phyloP scores from a whole-genome alignment of 1,140 invertebrate genomes.

The Drosophila pandora region DNA sequence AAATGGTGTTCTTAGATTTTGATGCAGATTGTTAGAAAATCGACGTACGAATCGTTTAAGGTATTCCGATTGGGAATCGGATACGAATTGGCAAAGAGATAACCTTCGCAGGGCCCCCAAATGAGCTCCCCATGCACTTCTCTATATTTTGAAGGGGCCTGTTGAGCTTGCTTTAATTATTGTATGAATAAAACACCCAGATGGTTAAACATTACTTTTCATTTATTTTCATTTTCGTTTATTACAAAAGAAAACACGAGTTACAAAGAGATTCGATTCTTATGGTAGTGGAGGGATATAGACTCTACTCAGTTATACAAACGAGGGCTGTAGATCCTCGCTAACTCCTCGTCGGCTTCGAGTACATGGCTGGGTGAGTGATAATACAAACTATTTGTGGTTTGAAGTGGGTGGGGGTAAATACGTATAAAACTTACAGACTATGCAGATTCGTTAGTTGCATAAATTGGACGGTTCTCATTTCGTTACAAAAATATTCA shows the following conservation, averaged over 20 bases:
- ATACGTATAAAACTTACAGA: slow-evolving; percentile 66
- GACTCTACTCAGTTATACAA: slow-evolving; percentile 23
- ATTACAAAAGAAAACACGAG: slow-evolving; percentile 43
- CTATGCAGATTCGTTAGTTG: slow-evolving; percentile 71
- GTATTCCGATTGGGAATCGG: too few relatives aligned
- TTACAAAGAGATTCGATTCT: slow-evolving; percentile 45
- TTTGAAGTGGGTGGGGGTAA: slow-evolving; percentile 24
- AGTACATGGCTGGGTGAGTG: slow-evolving; percentile 27
- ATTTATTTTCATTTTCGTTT: slow-evolving; percentile 47
- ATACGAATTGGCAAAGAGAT: too few relatives aligned
- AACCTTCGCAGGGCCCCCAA: too few relatives aligned
- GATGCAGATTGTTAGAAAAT: too few relatives aligned
- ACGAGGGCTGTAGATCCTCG: background rate
- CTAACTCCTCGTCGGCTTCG: slow-evolving; percentile 8
- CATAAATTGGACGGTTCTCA: slow-evolving; percentile 60
- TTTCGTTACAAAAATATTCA: slow-evolving; percentile 29
- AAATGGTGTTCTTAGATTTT: too few relatives aligned
- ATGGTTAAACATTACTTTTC: slow-evolving; percentile 26
- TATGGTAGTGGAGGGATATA: slow-evolving; percentile 42
- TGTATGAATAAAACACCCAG: background rate
- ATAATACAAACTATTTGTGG: slow-evolving; percentile 41
- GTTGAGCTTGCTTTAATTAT: too few relatives aligned
- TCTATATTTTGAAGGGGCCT: too few relatives aligned
- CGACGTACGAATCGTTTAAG: too few relatives aligned
- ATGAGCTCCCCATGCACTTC: too few relatives aligned